A percentile compares a stretch with the other conserved stretches of the same genome.
Conservation (phyloP, 2,797 vertebrate species). For the Poeciliopsis infans region DNA sequence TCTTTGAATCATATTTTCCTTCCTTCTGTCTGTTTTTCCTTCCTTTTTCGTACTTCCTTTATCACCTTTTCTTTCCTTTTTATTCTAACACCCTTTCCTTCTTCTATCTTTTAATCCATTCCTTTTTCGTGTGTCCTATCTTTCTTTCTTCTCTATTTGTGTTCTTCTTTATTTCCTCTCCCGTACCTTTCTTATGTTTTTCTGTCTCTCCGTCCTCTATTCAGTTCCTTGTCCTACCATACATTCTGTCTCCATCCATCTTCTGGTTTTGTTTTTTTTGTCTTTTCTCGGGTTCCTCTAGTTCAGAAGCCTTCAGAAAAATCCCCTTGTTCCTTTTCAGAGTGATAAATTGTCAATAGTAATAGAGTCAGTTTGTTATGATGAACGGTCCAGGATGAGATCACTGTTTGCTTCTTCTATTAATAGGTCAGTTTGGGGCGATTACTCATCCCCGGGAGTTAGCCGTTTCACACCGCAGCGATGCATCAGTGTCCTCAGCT, state of each 20-base stretch:
- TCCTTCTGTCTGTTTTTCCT: neutral
- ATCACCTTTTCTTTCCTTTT: neutral
- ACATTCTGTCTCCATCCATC: neutral
- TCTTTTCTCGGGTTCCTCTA: neutral
- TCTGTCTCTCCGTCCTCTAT: neutral
- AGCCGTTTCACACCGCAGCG: conserved; percentile 19
- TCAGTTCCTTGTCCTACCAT: neutral
- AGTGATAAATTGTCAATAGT: conserved; percentile 31
- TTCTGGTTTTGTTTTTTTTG: neutral
- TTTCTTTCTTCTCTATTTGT: neutral
- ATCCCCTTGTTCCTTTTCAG: conserved; percentile 14
- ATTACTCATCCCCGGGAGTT: conserved; percentile 41
- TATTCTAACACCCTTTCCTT: neutral
- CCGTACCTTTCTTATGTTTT: neutral
- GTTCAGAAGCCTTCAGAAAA: neutral
- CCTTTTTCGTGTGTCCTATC: neutral
- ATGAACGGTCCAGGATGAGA: conserved; percentile 43
- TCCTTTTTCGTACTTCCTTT: neutral
- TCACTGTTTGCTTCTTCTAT: conserved; percentile 64
- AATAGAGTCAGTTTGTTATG: conserved; percentile 34
- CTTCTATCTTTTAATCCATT: neutral
- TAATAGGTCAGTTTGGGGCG: conserved; percentile 44
- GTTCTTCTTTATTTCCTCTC: neutral
- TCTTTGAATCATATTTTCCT: neutral
- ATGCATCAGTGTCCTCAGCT: conserved; percentile 48